Conservation (phyloP, 1,140 invertebrate genomes). For the Ips typographus region DNA sequence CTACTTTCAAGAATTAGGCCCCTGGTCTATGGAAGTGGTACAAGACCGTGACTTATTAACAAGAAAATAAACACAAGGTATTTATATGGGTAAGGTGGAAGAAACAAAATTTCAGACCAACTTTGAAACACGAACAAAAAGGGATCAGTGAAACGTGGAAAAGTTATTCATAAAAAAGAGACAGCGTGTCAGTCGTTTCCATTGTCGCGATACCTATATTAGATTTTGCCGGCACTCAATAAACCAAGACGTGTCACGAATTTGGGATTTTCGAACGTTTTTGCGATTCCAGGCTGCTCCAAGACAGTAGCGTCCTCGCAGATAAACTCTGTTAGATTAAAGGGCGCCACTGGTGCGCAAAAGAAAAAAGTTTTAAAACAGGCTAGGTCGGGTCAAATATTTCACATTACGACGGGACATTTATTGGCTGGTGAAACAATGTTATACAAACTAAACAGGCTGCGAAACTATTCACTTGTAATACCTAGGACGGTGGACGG, state of each 20-base stretch:
- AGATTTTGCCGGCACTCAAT: constrained; percentile 32
- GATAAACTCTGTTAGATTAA: no score
- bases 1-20: no score
- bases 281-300: no score
- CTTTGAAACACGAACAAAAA: not conserved
- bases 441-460: constrained; percentile 20
- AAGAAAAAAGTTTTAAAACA: no score
- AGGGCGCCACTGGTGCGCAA: no score
- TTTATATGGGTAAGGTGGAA: not conserved
- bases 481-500: constrained; percentile 8
- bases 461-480: constrained; percentile 26
- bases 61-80: not conserved
- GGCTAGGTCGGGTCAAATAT: not conserved
- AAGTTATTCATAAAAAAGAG: constrained; percentile 26
- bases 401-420: constrained; percentile 9
- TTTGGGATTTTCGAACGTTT: not conserved
- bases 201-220: constrained; percentile 34
- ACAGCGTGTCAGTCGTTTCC: constrained; percentile 19
- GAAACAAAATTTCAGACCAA: no score
- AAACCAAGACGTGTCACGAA: constrained; percentile 25
- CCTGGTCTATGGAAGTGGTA: no score
- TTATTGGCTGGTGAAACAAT: constrained; percentile 21
- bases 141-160: constrained; percentile 11
- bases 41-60: not conserved
- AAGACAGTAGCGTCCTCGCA: no score